phyloP scores from a whole-genome alignment of 2,797 vertebrate genomes.

The Gymnodraco acuticeps region DNA sequence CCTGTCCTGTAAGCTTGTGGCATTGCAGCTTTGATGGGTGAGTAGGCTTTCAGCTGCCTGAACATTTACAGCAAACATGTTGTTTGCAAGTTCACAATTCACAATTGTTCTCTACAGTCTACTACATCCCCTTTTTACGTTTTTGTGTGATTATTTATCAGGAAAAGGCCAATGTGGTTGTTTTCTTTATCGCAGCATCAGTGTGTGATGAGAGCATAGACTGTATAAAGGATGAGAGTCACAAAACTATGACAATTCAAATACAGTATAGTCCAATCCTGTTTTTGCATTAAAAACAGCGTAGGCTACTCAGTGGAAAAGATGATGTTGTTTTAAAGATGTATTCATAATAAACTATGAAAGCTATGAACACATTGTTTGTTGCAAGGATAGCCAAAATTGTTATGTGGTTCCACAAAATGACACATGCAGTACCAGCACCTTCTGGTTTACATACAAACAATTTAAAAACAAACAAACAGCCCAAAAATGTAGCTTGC shows the following conservation, averaged over 20 bases:
- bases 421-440: slow-evolving; percentile 57
- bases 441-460: slow-evolving; percentile 24
- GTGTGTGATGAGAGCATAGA: background rate
- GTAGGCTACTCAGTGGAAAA: background rate
- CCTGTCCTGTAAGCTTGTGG: too few relatives aligned
- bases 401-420: slow-evolving; percentile 46
- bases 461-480: background rate
- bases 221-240: background rate
- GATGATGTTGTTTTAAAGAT: background rate
- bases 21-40: background rate
- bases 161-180: background rate
- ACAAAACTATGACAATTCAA: background rate
- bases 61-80: background rate
- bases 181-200: background rate
- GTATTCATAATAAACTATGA: slow-evolving; percentile 17
- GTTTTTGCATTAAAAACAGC: background rate
- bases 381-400: slow-evolving; percentile 23
- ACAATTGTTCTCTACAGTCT: background rate
- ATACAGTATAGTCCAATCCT: background rate
- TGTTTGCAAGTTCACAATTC: background rate
- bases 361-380: background rate
- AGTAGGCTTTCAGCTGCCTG: too few relatives aligned
- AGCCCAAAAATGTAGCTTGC: background rate
- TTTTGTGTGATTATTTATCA: background rate
- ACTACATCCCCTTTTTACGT: background rate